Conservation (phyloP, 2,888 invertebrate species). For the Petrolisthes cinctipes region DNA sequence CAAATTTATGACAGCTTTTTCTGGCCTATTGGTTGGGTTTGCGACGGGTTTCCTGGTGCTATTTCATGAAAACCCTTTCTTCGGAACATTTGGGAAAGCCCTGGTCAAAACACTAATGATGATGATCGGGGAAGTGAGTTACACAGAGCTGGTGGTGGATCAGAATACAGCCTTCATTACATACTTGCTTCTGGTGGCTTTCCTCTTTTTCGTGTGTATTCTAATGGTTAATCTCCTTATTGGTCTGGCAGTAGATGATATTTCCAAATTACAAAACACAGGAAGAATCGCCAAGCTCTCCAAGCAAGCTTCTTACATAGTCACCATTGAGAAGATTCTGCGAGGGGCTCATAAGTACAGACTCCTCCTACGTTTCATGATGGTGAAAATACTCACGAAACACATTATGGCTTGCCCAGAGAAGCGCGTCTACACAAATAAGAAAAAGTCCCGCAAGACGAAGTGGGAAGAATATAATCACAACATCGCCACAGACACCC, state of each 20-base stretch:
- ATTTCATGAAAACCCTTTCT: constrained; percentile 73
- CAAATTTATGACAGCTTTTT: constrained; percentile 71
- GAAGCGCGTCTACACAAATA: constrained; percentile 15
- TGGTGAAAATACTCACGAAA: neutral
- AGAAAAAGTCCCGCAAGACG: neutral
- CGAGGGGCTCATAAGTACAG: neutral
- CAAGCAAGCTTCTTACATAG: constrained; percentile 72
- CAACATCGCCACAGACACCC: neutral
- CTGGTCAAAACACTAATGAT: constrained; percentile 75
- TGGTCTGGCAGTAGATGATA: constrained; percentile 76
- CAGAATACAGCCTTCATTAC: constrained; percentile 67
- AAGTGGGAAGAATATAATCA: neutral
- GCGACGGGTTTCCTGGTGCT: constrained; percentile 75
- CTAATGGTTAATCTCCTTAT: constrained; percentile 76
- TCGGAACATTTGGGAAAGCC: constrained; percentile 74
- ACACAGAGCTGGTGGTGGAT: constrained; percentile 69
- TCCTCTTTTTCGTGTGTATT: constrained; percentile 74
- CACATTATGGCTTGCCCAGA: neutral
- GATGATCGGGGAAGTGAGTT: constrained; percentile 77
- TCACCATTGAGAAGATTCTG: constrained; percentile 41
- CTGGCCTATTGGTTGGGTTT: constrained; percentile 74
- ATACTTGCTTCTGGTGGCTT: constrained; percentile 73
- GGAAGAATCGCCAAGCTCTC: constrained; percentile 74
- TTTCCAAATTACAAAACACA: constrained; percentile 74
- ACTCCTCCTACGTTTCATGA: constrained; percentile 12